A percentile compares a stretch with the other conserved stretches of the same genome.
These are phyloP conservation scores for Hypomesus transpacificus DNA, from an alignment of 2,113 vertebrate species.

Conservation along the genomic window DNA sequence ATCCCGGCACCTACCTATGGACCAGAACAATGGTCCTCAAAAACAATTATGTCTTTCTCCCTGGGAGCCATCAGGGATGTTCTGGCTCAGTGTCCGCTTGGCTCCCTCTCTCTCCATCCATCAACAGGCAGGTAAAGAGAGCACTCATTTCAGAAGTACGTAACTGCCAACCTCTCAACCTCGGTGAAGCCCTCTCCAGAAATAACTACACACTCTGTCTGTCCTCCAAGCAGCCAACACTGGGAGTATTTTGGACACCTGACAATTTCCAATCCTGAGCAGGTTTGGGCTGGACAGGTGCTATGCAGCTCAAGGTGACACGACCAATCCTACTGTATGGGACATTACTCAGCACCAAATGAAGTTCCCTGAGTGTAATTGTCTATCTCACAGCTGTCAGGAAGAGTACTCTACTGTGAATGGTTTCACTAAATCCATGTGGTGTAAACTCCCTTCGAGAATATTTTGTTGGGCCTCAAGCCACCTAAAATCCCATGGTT, in stretches of 20 bases:
- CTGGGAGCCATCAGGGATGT: not conserved
- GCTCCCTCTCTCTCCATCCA: not conserved
- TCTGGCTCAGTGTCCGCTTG: not conserved
- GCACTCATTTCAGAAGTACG: not conserved
- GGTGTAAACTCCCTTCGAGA: not conserved
- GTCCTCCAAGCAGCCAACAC: not conserved
- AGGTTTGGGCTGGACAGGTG: not conserved
- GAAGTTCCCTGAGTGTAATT: not conserved
- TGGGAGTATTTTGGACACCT: not conserved
- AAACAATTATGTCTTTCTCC: not conserved
- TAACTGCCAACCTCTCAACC: not conserved
- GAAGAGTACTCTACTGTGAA: not conserved
- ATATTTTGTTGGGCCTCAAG: not conserved
- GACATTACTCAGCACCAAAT: not conserved
- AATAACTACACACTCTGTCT: not conserved
- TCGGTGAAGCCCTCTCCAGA: not conserved
- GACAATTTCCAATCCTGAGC: not conserved
- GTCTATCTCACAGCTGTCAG: not conserved
- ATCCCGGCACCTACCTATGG: not conserved
- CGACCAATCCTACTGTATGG: not conserved
- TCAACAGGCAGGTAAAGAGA: not conserved
- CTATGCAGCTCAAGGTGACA: not conserved
- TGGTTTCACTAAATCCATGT: not conserved
- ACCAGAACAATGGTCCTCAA: conserved; percentile 3
- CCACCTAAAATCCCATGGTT: not conserved